A percentile compares a stretch with the other conserved stretches of the same genome.
Evolutionary conservation across 2,888 invertebrate species (phyloP).

Genomic region (Andrena hattorfiana): DNA sequence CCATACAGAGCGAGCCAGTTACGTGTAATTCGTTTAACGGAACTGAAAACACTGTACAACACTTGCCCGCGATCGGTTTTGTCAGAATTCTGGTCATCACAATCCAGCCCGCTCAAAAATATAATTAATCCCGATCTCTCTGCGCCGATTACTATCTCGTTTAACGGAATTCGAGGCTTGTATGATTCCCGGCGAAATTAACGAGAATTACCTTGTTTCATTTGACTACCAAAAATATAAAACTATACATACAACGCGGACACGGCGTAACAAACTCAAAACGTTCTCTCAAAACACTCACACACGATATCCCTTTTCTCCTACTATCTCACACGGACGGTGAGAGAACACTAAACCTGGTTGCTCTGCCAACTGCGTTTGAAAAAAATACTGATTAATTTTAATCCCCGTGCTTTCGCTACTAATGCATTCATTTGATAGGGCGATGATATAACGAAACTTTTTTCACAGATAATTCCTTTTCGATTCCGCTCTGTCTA

Average conservation of each 20-base stretch:
- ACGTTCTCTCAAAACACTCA: conserved; percentile 61
- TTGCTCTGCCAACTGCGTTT: background rate
- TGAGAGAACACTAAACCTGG: conserved; percentile 5
- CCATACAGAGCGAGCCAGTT: background rate
- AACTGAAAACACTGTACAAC: conserved; percentile 21
- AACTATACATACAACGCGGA: conserved; percentile 43
- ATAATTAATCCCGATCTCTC: conserved; percentile 16
- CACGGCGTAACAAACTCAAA: conserved; percentile 53
- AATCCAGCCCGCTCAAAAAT: conserved; percentile 40
- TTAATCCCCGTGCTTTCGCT: background rate
- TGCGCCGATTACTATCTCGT: background rate
- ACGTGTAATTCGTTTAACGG: background rate
- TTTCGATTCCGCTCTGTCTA: background rate
- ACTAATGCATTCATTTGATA: background rate
- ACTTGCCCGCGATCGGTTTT: conserved; percentile 23
- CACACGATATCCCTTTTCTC: conserved; percentile 48
- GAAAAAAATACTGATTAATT: background rate
- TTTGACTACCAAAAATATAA: conserved; percentile 69
- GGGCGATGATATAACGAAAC: background rate
- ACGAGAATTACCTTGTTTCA: conserved; percentile 42
- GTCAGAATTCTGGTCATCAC: conserved; percentile 21
- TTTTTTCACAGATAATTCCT: too few species aligned
- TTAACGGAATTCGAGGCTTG: background rate
- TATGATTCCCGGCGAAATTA: conserved; percentile 3
- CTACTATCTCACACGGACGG: background rate